Evolutionary conservation across 1,140 invertebrate species (phyloP), one percentile per base, ranked within the genome.

Genomic region (Anthonomus grandis): DNA sequence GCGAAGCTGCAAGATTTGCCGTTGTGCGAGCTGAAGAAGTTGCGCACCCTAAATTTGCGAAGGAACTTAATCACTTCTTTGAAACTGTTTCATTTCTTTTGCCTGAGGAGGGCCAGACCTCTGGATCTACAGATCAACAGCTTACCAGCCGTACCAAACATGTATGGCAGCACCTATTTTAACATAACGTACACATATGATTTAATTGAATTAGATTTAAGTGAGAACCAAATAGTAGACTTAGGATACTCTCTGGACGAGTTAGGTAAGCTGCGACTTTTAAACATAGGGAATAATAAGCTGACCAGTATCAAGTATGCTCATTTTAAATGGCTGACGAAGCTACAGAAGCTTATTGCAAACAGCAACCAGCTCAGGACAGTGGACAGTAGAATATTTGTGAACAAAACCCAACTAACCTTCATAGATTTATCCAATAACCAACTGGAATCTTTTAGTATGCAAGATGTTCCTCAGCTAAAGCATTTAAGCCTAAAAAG

Each of bases 371-470:
- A 36, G 22, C 24, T 63, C 12, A 47, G 15, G n/a, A 25, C 13
- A 15, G 46, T 63, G 19, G 54, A 63, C n/a, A n/a, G 18, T n/a
- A 37, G 12, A 45, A 23, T 57, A 15, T 62, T 65, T 24, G 17
- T 13, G 0, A 55, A 57, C 10, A 53, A 63, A 44, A 12, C 21
- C 10, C 31, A 44, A 34, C 47, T 66, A 17, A 48, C 34, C 45
- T 4, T 53, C 12, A 31, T 67, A 24, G 55, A 68, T 52, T 58
- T 68, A 36, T 60, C 58, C 8, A n/a, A 56, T 24, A 68, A 68
- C 46, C 19, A 25, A 6, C 39, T 67, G 18, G 49, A 9, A 4
- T 8, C 19, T 4, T 17, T 65, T 10, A 19, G 15, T 19, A 49
- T 63, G 15, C 31, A 51, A 10, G 34, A 59, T 38, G 45, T 59